Base-by-base conservation (phyloP, 2,113 vertebrate species). In the Daboia siamensis region DNA sequence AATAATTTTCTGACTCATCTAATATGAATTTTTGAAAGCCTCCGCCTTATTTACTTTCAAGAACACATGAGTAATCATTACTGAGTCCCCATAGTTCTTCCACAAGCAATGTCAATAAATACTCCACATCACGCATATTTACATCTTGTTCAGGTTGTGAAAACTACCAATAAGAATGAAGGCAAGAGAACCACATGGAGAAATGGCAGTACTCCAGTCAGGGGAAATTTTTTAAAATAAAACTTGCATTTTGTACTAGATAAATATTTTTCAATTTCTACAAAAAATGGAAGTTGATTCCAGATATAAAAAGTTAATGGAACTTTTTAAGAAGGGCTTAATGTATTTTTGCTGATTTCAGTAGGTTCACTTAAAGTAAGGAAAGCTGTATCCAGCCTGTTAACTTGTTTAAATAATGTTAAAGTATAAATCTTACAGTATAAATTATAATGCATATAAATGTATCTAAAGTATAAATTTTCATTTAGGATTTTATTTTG, bases 1-100 rank as follows among this genome's bases (percentile, higher is more conserved):
- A 93, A 95, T 86, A 94, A 92, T 93, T 94, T 93, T 95, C 93
- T 97, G 96, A 97, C 94, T 97, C 96, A 96, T 88, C 90, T 94
- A 95, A 95, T 90, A 93, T 91, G 95, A 96, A 95, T 95, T 95
- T 90, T 94, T 93, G 64, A 95, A 95, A 96, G 92, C 86, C 91
- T 91, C 91, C 93, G 94, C 94, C 90, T 96, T 96, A 93, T 96
- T 94, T 96, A 94, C 57, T 97, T 96, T 96, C 92, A 94, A 92
- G 95, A 95, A 88, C 96, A 93, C 89, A 95, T 96, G 96, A 97
- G 94, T 95, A 96, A 97, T 94, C 56, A 64, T 52, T 86, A 95
- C 93, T 92, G 91, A 93, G 91, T 94, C 94, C 93, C 94, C 93
- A 90, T 92, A 90, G 94, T 94, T 94, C 91, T 92, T 89, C 61